A percentile compares a stretch with the other conserved stretches of the same genome.
phyloP scores from a whole-genome alignment of 2,113 vertebrate species.

The Oreochromis niloticus region DNA sequence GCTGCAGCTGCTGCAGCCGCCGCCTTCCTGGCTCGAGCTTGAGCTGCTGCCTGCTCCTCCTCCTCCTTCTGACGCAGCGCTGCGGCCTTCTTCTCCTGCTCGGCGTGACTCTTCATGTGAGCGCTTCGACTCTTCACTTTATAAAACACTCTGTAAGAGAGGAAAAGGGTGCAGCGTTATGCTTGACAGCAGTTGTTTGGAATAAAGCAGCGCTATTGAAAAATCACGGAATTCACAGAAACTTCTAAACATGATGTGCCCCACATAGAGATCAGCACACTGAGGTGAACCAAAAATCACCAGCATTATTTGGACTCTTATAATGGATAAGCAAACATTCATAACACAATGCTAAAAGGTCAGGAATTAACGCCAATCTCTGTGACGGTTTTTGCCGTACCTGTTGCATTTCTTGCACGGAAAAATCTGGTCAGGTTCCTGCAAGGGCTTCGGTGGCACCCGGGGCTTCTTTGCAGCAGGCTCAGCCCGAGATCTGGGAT shows the following conservation, averaged over 20 bases:
- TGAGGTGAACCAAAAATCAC: background rate
- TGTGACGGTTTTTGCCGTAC: slow-evolving; percentile 44
- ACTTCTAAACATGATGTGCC: background rate
- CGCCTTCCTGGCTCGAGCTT: slow-evolving; percentile 37
- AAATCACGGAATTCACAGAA: background rate
- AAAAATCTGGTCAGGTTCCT: slow-evolving; percentile 84
- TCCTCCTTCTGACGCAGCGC: slow-evolving; percentile 81
- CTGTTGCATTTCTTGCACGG: slow-evolving; percentile 98
- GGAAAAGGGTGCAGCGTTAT: background rate
- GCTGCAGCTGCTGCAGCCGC: accelerated
- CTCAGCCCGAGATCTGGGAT: slow-evolving; percentile 67
- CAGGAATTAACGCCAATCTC: background rate
- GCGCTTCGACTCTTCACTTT: slow-evolving; percentile 98
- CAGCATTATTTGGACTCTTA: background rate
- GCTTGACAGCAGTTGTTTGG: background rate
- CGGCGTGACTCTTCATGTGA: slow-evolving; percentile 97
- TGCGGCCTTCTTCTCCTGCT: slow-evolving; percentile 95
- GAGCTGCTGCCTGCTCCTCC: slow-evolving; percentile 65
- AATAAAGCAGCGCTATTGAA: background rate
- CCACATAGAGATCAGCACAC: background rate
- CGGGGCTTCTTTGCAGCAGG: slow-evolving; percentile 72
- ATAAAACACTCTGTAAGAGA: slow-evolving; percentile 81
- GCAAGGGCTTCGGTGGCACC: slow-evolving; percentile 68
- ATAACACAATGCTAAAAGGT: background rate
- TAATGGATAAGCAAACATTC: background rate